A percentile compares a stretch with the other conserved stretches of the same genome.
phyloP scores from a whole-genome alignment of 2,113 vertebrate genomes.

The Heliornis fulica region DNA sequence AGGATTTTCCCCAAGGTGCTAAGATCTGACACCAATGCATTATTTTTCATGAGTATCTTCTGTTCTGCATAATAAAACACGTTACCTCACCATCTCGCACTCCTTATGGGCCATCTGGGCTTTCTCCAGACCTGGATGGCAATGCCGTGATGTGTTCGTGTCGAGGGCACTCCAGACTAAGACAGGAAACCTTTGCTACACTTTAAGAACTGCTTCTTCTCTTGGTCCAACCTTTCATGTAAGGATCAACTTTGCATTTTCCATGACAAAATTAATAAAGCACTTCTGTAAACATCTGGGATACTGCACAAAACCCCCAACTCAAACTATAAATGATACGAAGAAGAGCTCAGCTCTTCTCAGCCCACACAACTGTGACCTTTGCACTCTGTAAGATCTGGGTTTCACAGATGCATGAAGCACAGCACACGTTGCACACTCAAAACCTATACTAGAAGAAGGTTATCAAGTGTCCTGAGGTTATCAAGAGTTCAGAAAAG shows the following conservation, averaged over 20 bases:
- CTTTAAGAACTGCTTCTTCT: neutral
- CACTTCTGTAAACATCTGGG: neutral
- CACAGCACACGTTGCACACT: neutral
- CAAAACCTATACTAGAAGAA: conserved; percentile 17
- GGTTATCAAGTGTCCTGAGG: conserved; percentile 29
- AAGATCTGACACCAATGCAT: neutral
- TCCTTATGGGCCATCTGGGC: neutral
- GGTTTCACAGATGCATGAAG: neutral
- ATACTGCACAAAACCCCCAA: neutral
- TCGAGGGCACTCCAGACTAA: neutral
- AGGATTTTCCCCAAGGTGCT: conserved; percentile 26
- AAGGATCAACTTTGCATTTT: neutral
- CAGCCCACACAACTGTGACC: neutral
- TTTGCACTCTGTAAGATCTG: neutral
- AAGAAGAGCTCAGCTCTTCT: neutral
- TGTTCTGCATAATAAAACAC: neutral
- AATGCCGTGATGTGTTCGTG: rapidly evolving
- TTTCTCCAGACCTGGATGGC: neutral
- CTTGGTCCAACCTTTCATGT: neutral
- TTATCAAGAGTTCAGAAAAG: conserved; percentile 20
- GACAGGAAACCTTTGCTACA: neutral
- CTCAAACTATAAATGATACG: neutral
- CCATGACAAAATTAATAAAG: neutral
- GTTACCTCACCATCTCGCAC: neutral
- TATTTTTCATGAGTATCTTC: conserved; percentile 3